phyloP scores from a whole-genome alignment of 1,140 invertebrate species.

The Halyomorpha halys region DNA sequence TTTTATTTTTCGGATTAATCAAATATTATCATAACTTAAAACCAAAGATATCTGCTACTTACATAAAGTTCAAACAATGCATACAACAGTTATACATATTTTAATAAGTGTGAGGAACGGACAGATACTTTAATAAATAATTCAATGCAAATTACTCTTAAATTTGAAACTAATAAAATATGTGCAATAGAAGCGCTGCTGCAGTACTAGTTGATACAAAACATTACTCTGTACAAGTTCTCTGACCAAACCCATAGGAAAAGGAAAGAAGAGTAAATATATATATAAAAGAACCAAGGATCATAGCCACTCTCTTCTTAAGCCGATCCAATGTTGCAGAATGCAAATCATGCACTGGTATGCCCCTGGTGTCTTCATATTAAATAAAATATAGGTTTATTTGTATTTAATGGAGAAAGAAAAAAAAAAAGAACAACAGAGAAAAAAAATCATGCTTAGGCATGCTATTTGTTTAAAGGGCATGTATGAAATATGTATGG shows the following conservation, averaged over 20 bases:
- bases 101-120: too few species aligned
- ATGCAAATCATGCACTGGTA: constrained; percentile 9
- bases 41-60: too few species aligned
- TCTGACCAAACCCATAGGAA: constrained; percentile 10
- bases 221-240: background rate
- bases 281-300: background rate
- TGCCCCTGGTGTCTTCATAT: background rate
- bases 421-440: constrained; percentile 1
- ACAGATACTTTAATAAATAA: too few species aligned
- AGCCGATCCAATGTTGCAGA: background rate
- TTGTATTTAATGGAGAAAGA: background rate
- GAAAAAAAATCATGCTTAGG: constrained; percentile 13
- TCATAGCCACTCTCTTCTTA: background rate
- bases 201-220: background rate
- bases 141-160: too few species aligned
- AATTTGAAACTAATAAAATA: too few species aligned
- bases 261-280: background rate
- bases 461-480: background rate
- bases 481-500: background rate
- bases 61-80: too few species aligned
- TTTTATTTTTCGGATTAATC: too few species aligned
- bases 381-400: too few species aligned
- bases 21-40: too few species aligned
- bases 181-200: background rate
- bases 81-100: too few species aligned